phyloP scores from a whole-genome alignment of 2,113 vertebrate species.

The Saimiri boliviensis region DNA sequence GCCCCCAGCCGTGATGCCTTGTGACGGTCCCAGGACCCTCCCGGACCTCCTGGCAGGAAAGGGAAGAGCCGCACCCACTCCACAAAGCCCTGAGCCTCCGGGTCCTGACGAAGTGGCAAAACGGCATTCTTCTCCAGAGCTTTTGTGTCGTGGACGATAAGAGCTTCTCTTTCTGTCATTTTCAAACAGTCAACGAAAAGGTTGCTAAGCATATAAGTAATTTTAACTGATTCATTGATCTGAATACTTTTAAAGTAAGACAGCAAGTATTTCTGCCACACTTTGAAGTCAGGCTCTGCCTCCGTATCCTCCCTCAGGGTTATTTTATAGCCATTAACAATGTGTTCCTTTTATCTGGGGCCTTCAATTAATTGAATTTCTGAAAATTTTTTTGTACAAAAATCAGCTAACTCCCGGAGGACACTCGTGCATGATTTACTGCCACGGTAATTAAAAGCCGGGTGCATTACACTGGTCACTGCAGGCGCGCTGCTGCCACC shows the following conservation, averaged over 20 bases:
- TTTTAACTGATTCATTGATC: conserved; percentile 86
- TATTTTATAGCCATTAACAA: conserved; percentile 87
- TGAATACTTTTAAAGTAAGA: conserved; percentile 83
- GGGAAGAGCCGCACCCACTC: neutral
- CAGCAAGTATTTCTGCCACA: conserved; percentile 82
- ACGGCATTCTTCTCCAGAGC: conserved; percentile 75
- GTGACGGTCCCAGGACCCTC: neutral
- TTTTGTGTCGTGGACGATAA: conserved; percentile 70
- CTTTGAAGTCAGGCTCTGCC: conserved; percentile 85
- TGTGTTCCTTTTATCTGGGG: conserved; percentile 89
- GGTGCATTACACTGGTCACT: conserved; percentile 79
- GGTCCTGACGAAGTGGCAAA: conserved; percentile 68
- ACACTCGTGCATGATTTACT: conserved; percentile 82
- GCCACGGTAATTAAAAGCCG: conserved; percentile 62
- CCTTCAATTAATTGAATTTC: conserved; percentile 91
- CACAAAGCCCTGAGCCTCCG: neutral
- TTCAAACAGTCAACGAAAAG: conserved; percentile 83
- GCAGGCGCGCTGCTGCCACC: conserved; percentile 73
- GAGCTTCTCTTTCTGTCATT: conserved; percentile 74
- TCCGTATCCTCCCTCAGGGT: conserved; percentile 82
- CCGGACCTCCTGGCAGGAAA: neutral
- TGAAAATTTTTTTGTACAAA: conserved; percentile 79
- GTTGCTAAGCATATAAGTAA: conserved; percentile 82
- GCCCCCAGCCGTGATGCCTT: neutral
- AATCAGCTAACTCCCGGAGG: conserved; percentile 82